Evolutionary conservation across 1,140 invertebrate species (phyloP).

Genomic region (Drosophila azteca): DNA sequence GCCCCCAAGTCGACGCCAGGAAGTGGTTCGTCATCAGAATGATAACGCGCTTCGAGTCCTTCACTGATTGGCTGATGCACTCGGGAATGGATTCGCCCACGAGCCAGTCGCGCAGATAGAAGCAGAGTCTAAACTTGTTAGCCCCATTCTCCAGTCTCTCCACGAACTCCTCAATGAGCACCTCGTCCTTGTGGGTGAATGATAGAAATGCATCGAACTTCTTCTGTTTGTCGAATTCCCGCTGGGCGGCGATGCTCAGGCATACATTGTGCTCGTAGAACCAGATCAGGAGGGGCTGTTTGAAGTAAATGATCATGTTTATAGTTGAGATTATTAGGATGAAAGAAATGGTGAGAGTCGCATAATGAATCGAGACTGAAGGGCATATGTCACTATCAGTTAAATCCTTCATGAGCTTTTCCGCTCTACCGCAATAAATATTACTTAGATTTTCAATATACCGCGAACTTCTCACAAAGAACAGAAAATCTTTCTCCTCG

Average conservation of each 20-base stretch:
- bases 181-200: slow-evolving; percentile 42
- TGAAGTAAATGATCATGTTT: slow-evolving; percentile 18
- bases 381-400: too few relatives aligned
- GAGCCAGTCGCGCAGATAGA: slow-evolving; percentile 34
- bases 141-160: slow-evolving; percentile 11
- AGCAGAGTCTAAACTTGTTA: slow-evolving; percentile 16
- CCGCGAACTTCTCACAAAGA: too few relatives aligned
- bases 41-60: too few relatives aligned
- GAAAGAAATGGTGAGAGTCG: slow-evolving; percentile 8
- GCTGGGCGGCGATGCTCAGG: slow-evolving; percentile 9
- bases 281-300: slow-evolving; percentile 28
- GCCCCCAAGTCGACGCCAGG: slow-evolving; percentile 30
- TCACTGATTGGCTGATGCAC: slow-evolving; percentile 23
- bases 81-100: slow-evolving; percentile 19
- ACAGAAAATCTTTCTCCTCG: too few relatives aligned
- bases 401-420: too few relatives aligned
- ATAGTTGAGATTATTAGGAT: background rate
- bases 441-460: slow-evolving; percentile 10
- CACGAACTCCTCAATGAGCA: slow-evolving; percentile 28
- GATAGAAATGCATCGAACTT: slow-evolving; percentile 29
- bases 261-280: slow-evolving; percentile 31
- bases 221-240: slow-evolving; percentile 17
- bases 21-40: slow-evolving; percentile 32
- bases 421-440: too few relatives aligned
- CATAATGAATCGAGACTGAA: slow-evolving; percentile 6